Conservation (phyloP, 2,888 invertebrate species). For the Congeria kusceri region DNA sequence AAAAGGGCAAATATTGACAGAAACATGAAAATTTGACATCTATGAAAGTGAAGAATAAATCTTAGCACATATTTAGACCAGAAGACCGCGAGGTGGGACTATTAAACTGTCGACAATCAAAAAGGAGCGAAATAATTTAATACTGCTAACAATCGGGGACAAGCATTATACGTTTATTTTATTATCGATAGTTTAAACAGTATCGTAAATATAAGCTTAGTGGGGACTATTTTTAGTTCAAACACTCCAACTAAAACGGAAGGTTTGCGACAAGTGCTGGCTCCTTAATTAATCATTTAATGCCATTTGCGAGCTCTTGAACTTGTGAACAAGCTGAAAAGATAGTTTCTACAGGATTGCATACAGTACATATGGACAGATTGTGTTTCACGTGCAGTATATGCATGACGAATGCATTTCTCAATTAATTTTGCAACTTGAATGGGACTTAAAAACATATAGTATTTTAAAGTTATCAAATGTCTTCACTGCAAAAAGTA, state of each 20-base stretch:
- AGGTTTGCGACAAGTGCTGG: neutral
- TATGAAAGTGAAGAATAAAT: conserved; percentile 49
- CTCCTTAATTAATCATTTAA: neutral
- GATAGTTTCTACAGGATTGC: neutral
- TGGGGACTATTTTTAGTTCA: neutral
- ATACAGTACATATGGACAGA: too few species aligned
- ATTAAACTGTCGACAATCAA: conserved; percentile 56
- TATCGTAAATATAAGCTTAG: conserved; percentile 20
- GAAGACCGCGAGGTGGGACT: conserved; percentile 1
- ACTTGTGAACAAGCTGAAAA: neutral
- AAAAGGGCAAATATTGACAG: conserved; percentile 54
- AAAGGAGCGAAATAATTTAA: conserved; percentile 56
- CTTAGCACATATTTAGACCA: conserved; percentile 7
- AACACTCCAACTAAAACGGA: neutral
- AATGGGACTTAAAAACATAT: too few species aligned
- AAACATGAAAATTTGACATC: conserved; percentile 52
- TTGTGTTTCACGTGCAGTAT: too few species aligned
- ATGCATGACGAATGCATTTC: too few species aligned
- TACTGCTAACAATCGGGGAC: conserved; percentile 27
- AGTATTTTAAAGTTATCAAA: too few species aligned
- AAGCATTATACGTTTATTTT: conserved; percentile 43
- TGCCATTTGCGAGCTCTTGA: neutral
- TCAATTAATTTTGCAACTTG: too few species aligned
- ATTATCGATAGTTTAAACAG: conserved; percentile 39
- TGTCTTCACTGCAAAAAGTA: too few species aligned